Evolutionary conservation across 1,140 invertebrate genomes (phyloP).

Genomic region (Heliconius melpomene): DNA sequence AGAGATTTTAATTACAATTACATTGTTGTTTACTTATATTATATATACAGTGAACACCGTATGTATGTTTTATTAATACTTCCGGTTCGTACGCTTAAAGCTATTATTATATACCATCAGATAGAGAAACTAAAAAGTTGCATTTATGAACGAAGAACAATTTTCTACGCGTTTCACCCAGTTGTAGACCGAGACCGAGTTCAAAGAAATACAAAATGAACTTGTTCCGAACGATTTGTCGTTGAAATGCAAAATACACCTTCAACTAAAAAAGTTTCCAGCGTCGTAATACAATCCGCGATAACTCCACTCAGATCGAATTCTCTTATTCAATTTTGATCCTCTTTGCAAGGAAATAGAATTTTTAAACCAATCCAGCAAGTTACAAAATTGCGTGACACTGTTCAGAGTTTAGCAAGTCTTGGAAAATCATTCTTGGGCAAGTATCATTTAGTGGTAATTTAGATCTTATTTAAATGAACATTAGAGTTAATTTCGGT

Average conservation of each 20-base stretch:
- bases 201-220: conserved; percentile 30
- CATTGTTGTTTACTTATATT: too few species aligned
- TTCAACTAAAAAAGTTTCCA: conserved; percentile 37
- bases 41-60: too few species aligned
- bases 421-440: conserved; percentile 26
- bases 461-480: conserved; percentile 22
- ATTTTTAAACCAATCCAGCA: conserved; percentile 15
- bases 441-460: conserved; percentile 18
- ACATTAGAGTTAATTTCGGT: conserved; percentile 26
- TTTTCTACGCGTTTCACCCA: neutral
- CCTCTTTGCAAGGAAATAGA: neutral
- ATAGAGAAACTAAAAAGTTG: neutral
- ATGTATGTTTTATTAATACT: too few species aligned
- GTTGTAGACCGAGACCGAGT: conserved; percentile 7
- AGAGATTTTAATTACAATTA: too few species aligned
- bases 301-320: conserved; percentile 34
- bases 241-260: conserved; percentile 36
- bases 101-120: neutral
- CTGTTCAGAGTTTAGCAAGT: conserved; percentile 23
- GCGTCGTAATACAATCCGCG: conserved; percentile 35
- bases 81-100: neutral
- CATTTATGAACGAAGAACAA: neutral
- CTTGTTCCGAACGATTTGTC: conserved; percentile 37
- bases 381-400: conserved; percentile 19
- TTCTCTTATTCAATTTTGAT: conserved; percentile 35